Evolutionary conservation across 2,113 vertebrate genomes (phyloP).

Genomic region (Clupea harengus): DNA sequence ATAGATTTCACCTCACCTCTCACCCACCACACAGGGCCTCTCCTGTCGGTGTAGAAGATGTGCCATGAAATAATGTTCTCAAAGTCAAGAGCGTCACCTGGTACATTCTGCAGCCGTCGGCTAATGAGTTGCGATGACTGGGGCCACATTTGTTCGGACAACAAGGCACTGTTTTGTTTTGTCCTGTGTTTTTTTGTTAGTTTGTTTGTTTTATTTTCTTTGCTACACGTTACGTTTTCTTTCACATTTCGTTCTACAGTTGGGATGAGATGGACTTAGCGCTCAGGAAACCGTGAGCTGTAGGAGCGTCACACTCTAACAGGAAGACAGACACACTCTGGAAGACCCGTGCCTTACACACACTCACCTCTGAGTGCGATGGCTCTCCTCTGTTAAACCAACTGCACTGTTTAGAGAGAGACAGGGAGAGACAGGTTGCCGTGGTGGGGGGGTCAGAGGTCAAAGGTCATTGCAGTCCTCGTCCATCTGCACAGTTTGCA

Average conservation of each 20-base stretch:
- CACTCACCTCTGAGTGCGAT: background rate
- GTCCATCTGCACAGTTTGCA: slow-evolving; percentile 96
- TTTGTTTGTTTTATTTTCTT: background rate
- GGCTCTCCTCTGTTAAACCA: background rate
- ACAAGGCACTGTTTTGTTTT: slow-evolving; percentile 45
- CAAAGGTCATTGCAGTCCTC: slow-evolving; percentile 79
- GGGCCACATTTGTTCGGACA: slow-evolving; percentile 34
- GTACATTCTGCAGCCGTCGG: slow-evolving; percentile 47
- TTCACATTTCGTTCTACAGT: background rate
- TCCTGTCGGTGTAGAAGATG: slow-evolving; percentile 29
- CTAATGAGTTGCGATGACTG: slow-evolving; percentile 39
- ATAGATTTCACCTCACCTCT: background rate
- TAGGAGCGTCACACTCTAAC: background rate
- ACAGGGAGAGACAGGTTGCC: background rate
- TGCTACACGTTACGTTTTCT: background rate
- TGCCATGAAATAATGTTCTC: slow-evolving; percentile 35
- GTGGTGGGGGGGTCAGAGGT: background rate
- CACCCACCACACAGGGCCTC: background rate
- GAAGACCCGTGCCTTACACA: background rate
- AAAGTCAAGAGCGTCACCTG: slow-evolving; percentile 44
- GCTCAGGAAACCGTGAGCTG: background rate
- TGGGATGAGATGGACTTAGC: background rate
- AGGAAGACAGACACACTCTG: background rate
- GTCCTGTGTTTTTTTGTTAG: background rate
- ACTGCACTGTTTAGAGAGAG: background rate